Base-by-base conservation (phyloP, 2,113 vertebrate species). In the Cryptomyrus ogoouensis region DNA sequence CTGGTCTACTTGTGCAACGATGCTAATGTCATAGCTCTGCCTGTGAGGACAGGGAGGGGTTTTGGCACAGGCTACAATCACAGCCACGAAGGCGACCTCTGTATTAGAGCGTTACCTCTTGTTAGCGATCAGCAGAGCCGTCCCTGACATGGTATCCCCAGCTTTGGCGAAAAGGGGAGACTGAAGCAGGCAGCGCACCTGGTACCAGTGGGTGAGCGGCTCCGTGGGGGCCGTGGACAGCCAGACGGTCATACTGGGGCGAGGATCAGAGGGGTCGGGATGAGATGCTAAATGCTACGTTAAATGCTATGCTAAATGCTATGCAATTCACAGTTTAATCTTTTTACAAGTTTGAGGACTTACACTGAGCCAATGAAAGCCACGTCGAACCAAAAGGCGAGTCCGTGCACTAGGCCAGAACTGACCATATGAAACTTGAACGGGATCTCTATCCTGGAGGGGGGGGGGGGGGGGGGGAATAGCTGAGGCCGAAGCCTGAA, bases 401-500 rank as follows among this genome's bases (percentile, higher is more conserved):
- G 93, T 42, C 98, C 98, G 0, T 98, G 98, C 62, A 98, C 97
- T 93, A 98, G 95, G 77, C 98, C 98, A 0, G 98, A 98, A 91
- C 98, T 97, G 95, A 98, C 95, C 97, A 98, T 98, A 95, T 98
- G 98, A 95, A 98, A 98, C 93, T 98, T 98, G 95, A 98, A 98
- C 80, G 98, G 98, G 92, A 98, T 98, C 95, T 98, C 98, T 97
- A 98, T 97, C 96, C 98, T 98, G 90, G 83, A 5, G 49, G 44
- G 88, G 3, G 56, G 58, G 62, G 62, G n/a, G n/a, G n/a, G n/a
- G n/a, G n/a, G n/a, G n/a, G n/a, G 21, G 12, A 50, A 13, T 27
- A 39, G 10, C 86, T 27, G 49, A 12, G 31, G 0, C 6, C 50
- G 15, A 50, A n/a, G 1, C 21, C 27, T 3, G 0, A 24, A 27